A percentile compares a stretch with the other conserved stretches of the same genome.
phyloP scores from a whole-genome alignment of 2,888 invertebrate species.

The Agapetus fuscipes region DNA sequence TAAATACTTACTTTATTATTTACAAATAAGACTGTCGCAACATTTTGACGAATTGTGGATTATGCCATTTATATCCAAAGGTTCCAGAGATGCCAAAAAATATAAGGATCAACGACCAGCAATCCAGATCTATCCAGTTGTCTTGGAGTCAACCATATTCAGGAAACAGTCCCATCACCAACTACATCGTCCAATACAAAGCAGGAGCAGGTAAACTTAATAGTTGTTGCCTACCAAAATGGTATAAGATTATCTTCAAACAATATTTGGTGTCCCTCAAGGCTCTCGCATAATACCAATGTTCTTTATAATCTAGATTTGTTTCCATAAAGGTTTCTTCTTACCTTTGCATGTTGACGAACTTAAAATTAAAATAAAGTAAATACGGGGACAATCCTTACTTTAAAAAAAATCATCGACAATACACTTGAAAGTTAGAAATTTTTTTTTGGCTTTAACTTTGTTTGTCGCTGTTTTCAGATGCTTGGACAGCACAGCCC shows the following conservation, averaged over 20 bases:
- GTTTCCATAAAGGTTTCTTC: too few relatives aligned
- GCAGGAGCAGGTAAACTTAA: constrained; percentile 59
- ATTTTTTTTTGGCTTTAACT: too few relatives aligned
- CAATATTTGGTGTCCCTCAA: too few relatives aligned
- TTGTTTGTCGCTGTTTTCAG: constrained; percentile 34
- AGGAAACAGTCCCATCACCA: constrained; percentile 80
- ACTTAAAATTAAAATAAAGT: too few relatives aligned
- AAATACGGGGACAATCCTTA: background rate
- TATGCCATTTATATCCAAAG: too few relatives aligned
- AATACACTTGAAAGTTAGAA: background rate
- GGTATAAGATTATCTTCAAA: too few relatives aligned
- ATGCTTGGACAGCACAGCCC: constrained; percentile 74
- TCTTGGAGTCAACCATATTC: constrained; percentile 87
- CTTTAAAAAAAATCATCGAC: background rate
- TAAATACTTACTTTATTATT: background rate
- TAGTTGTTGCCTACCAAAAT: constrained; percentile 1
- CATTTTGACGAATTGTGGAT: too few relatives aligned
- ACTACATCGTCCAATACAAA: constrained; percentile 84
- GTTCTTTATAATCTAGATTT: too few relatives aligned
- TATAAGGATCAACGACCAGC: constrained; percentile 74
- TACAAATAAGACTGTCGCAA: background rate
- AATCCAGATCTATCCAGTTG: constrained; percentile 73
- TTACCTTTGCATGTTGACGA: too few relatives aligned
- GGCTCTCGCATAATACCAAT: too few relatives aligned
- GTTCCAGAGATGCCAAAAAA: constrained; percentile 85